These are phyloP conservation scores for Microtus montanus DNA, from an alignment of 2,113 vertebrate species.

Conservation along the genomic window DNA sequence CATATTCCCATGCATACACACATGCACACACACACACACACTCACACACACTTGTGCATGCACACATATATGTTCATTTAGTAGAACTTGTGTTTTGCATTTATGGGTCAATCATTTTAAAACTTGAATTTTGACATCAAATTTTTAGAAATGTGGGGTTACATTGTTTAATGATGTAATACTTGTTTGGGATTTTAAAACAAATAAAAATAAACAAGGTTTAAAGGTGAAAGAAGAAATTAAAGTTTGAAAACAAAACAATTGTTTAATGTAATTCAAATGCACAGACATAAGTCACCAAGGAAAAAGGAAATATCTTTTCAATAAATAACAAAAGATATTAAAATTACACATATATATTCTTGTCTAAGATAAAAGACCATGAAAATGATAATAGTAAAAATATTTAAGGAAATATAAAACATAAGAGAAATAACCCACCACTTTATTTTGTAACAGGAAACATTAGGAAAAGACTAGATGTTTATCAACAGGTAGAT, in stretches of 20 bases:
- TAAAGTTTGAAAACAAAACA: not conserved
- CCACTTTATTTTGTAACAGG: not conserved
- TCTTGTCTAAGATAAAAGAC: not conserved
- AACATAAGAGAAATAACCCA: not conserved
- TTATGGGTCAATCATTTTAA: not conserved
- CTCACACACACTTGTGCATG: not conserved
- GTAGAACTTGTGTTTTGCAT: not conserved
- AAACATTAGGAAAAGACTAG: not conserved
- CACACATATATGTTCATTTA: too few species aligned
- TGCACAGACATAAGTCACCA: not conserved
- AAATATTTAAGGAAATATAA: not conserved
- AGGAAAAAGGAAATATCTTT: not conserved
- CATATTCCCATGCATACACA: too few species aligned
- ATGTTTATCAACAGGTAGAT: not conserved
- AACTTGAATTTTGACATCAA: not conserved
- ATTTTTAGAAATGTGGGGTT: not conserved
- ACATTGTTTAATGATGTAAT: not conserved
- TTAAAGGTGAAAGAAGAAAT: not conserved
- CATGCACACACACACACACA: not conserved
- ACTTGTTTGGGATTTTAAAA: not conserved
- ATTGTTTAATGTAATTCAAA: not conserved
- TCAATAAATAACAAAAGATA: not conserved
- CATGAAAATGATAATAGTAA: not conserved
- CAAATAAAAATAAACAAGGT: not conserved
- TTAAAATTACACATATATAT: not conserved